Evolutionary conservation across 2,113 vertebrate genomes (phyloP).

Genomic region (Cottus gobio): DNA sequence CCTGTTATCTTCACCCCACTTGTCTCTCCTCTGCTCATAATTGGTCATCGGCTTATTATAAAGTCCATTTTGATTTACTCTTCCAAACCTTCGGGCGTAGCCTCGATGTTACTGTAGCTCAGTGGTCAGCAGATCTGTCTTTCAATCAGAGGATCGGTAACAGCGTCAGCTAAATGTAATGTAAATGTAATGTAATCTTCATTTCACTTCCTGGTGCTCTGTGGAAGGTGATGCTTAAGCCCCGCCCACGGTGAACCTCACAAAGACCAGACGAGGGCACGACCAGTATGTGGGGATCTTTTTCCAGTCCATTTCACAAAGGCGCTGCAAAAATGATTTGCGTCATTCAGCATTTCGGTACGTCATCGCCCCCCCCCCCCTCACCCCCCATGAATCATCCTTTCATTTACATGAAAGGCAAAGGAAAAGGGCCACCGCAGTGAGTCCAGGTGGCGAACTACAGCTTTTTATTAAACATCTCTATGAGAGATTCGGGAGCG

Average conservation of each 20-base stretch:
- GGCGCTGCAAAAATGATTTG: background rate
- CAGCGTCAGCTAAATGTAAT: too few species aligned
- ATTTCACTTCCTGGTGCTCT: background rate
- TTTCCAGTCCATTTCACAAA: background rate
- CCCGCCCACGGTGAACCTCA: background rate
- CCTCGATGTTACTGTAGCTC: background rate
- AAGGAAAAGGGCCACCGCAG: background rate
- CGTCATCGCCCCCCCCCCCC: background rate
- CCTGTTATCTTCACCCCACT: background rate
- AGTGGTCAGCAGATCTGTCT: too few species aligned
- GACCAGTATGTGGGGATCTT: background rate
- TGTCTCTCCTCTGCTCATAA: background rate
- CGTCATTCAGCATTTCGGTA: background rate
- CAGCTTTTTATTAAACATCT: constrained; percentile 29
- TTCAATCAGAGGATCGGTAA: too few species aligned
- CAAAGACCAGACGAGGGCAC: background rate
- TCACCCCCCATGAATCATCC: constrained; percentile 10
- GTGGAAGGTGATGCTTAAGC: background rate
- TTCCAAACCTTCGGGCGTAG: background rate
- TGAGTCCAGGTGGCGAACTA: constrained; percentile 12
- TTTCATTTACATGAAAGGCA: constrained; percentile 11
- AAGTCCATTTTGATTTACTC: background rate
- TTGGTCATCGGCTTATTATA: background rate
- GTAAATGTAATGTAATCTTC: too few species aligned
- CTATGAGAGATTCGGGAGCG: constrained; percentile 19